A percentile compares a stretch with the other conserved stretches of the same genome.
phyloP scores from a whole-genome alignment of 2,888 invertebrate genomes.

The Blastobasis adustella region DNA sequence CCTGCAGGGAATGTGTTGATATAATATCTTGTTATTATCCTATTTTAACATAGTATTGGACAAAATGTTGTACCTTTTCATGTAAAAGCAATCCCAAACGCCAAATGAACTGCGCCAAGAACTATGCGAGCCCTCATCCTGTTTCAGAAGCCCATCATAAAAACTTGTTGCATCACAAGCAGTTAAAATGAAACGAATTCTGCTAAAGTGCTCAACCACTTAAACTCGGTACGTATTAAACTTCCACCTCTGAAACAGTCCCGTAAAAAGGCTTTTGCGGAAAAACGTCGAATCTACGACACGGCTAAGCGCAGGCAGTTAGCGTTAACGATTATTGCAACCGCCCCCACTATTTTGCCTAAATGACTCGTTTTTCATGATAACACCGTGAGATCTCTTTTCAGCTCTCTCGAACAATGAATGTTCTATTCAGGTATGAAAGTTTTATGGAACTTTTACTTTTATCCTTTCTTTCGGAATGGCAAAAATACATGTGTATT shows the following conservation, averaged over 20 bases:
- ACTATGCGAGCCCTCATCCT: too few relatives aligned
- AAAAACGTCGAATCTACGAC: slow-evolving; percentile 35
- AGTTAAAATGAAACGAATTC: too few relatives aligned
- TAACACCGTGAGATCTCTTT: slow-evolving; percentile 22
- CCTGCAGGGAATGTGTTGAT: too few relatives aligned
- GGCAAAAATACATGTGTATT: too few relatives aligned
- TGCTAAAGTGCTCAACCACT: background rate
- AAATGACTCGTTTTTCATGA: slow-evolving; percentile 51
- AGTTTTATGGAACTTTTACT: too few relatives aligned
- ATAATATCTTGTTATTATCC: too few relatives aligned
- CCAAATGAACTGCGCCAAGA: too few relatives aligned
- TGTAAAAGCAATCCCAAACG: too few relatives aligned
- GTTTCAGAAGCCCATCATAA: too few relatives aligned
- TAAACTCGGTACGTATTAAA: slow-evolving; percentile 6
- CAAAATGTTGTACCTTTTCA: too few relatives aligned
- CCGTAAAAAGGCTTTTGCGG: slow-evolving; percentile 36
- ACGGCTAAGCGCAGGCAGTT: slow-evolving; percentile 45
- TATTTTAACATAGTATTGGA: too few relatives aligned
- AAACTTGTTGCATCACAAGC: background rate
- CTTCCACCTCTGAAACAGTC: slow-evolving; percentile 20
- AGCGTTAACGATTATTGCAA: slow-evolving; percentile 57
- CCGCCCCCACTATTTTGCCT: slow-evolving; percentile 43
- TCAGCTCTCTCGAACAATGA: background rate
- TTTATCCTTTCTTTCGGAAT: too few relatives aligned
- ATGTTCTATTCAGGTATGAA: background rate